A percentile compares a stretch with the other conserved stretches of the same genome.
These are phyloP conservation scores for Palythoa grandis DNA, from an alignment of 92 coral and sea anemone genomes.

Conservation along the genomic window DNA sequence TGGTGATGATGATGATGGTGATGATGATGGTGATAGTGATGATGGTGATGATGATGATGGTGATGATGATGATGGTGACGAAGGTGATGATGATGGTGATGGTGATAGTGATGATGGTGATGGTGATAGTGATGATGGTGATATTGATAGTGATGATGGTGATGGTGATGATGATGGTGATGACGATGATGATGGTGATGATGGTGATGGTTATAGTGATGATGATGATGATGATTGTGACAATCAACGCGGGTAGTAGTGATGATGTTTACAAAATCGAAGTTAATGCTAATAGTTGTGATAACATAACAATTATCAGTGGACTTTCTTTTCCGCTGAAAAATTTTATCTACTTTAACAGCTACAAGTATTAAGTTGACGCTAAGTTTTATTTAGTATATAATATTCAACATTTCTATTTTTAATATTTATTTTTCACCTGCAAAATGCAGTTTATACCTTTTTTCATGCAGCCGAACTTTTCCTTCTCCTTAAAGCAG, in stretches of 20 bases:
- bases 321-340: not conserved
- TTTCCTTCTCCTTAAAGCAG: not conserved
- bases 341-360: not conserved
- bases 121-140: too few relatives aligned
- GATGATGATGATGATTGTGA: not conserved
- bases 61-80: not conserved
- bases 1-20: not conserved
- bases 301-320: not conserved
- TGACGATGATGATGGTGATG: not conserved
- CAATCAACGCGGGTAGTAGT: not conserved
- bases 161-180: not conserved
- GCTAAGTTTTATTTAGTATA: not conserved
- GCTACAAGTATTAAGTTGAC: not conserved
- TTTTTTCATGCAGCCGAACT: not conserved
- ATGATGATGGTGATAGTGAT: not conserved
- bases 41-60: not conserved
- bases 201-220: not conserved
- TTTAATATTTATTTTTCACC: slow-evolving; percentile 11
- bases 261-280: not conserved
- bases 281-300: not conserved
- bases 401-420: not conserved
- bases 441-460: not conserved
- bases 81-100: too few relatives aligned
- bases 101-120: too few relatives aligned
- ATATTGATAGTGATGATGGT: not conserved